Base-by-base conservation (phyloP, 2,797 vertebrate genomes). In the Huso huso region DNA sequence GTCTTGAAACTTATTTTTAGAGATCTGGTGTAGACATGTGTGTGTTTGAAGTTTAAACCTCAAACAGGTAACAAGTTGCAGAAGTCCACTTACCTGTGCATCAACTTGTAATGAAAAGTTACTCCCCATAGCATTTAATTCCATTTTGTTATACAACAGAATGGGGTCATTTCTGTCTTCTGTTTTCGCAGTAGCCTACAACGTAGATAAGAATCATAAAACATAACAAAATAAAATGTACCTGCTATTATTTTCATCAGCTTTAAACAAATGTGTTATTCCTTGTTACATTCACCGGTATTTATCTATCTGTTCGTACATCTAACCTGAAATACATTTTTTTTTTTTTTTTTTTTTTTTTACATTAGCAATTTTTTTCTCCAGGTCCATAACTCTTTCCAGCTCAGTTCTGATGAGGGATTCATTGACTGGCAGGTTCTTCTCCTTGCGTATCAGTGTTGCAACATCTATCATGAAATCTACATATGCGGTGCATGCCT, bases 291-390 rank as follows among this genome's bases (percentile, higher is more conserved):
- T 37, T 37, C 23, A 37, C 23, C 23, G 23, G 23, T 37, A 37
- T 37, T 37, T 37, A 37, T 37, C 23, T 37, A 37, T 37, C 23
- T 37, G 23, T 37, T 37, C 23, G 4, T 37, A 37, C 23, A 37
- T 37, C 2, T 37, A 37, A 37, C 23, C 23, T 58, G 5, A 58
- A n/a, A 37, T 37, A 37, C 23, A 37, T 23, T 1, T 23, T n/a
- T n/a, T n/a, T n/a, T n/a, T n/a, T 18, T 18, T 18, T 18, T 18
- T 74, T 67, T 37, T 37, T 59, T 74, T 51, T 51, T 91, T 96
- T 91, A 99, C 96, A 5, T 94, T 93, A 63, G 95, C 94, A 61
- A 99, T 93, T 72, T 95, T 94, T 70, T 88, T 93, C 82, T 99
- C 96, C 84, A 99, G 76, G 55, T 91, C 87, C 87, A 97, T 91